Evolutionary conservation across 2,888 invertebrate genomes (phyloP).

Genomic region (Danaus chrysippus): DNA sequence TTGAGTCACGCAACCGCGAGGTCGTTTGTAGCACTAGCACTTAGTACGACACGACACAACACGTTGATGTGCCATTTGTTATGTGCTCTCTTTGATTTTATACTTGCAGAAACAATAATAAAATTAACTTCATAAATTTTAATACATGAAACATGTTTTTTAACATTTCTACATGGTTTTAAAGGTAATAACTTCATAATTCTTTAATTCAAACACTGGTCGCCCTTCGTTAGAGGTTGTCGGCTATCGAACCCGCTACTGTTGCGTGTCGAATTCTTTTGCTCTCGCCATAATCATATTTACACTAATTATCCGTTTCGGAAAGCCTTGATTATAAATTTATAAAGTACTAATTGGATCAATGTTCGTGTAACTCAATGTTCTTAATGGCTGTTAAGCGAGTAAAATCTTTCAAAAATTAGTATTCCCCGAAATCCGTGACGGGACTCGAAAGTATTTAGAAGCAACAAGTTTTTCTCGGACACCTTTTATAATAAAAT

Average conservation of each 20-base stretch:
- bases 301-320: constrained; percentile 53
- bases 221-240: constrained; percentile 46
- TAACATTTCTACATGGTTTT: constrained; percentile 26
- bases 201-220: constrained; percentile 33
- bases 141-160: neutral
- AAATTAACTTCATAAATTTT: neutral
- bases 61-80: constrained; percentile 37
- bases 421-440: no score
- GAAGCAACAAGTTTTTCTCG: no score
- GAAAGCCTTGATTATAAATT: constrained; percentile 31
- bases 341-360: constrained; percentile 23
- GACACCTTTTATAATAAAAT: no score
- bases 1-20: constrained; percentile 51
- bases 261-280: constrained; percentile 52
- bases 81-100: constrained; percentile 19
- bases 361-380: constrained; percentile 44
- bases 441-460: no score
- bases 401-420: constrained; percentile 39
- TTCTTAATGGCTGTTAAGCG: constrained; percentile 64
- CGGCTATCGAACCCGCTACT: constrained; percentile 53
- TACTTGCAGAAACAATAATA: constrained; percentile 6
- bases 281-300: constrained; percentile 55
- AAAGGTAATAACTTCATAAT: constrained; percentile 39
- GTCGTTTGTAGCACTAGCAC: constrained; percentile 47
- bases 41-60: constrained; percentile 39